phyloP scores from a whole-genome alignment of 2,888 invertebrate species.

The Meteorus colon region DNA sequence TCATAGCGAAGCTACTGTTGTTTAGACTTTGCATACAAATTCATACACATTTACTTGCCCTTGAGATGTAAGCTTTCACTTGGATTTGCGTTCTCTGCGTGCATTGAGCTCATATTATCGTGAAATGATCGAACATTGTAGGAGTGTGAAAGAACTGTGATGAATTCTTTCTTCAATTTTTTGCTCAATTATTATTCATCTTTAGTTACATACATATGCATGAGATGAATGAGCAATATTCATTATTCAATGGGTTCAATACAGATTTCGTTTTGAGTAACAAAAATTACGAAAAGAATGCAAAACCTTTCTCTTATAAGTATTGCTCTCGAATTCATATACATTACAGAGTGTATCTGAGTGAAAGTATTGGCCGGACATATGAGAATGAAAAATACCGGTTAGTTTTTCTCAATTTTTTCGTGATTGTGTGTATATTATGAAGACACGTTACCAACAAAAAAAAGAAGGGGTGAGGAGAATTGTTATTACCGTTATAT shows the following conservation, averaged over 20 bases:
- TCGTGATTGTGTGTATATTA: background rate
- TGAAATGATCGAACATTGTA: too few relatives aligned
- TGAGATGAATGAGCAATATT: conserved; percentile 10
- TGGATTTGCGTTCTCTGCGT: too few relatives aligned
- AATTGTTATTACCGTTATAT: too few relatives aligned
- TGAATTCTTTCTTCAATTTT: too few relatives aligned
- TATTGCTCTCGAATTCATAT: conserved; percentile 45
- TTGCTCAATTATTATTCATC: background rate
- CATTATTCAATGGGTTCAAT: conserved; percentile 4
- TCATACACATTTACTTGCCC: too few relatives aligned
- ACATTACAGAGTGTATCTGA: conserved; percentile 42
- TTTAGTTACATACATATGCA: background rate
- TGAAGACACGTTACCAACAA: too few relatives aligned
- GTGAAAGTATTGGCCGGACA: conserved; percentile 40
- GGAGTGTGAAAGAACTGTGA: too few relatives aligned
- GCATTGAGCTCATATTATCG: too few relatives aligned
- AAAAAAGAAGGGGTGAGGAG: too few relatives aligned
- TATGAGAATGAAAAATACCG: conserved; percentile 3
- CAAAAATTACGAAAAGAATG: conserved; percentile 35
- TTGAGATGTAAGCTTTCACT: too few relatives aligned
- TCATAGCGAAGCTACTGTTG: too few relatives aligned
- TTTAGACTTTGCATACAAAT: too few relatives aligned
- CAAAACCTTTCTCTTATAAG: conserved; percentile 33
- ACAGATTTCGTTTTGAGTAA: conserved; percentile 6
- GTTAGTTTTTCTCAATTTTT: background rate